phyloP scores from a whole-genome alignment of 2,888 invertebrate genomes.

The Auanema sp. region DNA sequence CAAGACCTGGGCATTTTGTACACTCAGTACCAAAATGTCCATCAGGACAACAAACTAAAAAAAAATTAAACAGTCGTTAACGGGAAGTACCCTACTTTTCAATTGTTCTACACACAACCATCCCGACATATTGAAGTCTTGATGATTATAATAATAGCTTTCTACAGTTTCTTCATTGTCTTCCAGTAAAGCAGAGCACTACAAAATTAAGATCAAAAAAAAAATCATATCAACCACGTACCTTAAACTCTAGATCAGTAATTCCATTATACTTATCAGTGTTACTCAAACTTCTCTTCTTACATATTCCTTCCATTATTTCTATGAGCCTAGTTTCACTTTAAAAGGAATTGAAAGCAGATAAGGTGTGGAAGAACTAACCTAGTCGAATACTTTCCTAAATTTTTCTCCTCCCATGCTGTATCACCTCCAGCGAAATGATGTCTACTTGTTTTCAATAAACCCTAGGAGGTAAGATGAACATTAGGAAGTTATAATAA shows the following conservation, averaged over 20 bases:
- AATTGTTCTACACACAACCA: constrained; percentile 39
- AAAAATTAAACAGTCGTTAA: background rate
- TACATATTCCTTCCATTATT: constrained; percentile 84
- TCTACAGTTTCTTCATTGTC: constrained; percentile 81
- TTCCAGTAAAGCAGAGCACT: constrained; percentile 84
- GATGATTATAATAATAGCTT: constrained; percentile 82
- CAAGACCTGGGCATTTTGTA: constrained; percentile 76
- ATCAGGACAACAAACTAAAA: constrained; percentile 79
- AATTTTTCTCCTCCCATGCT: constrained; percentile 85
- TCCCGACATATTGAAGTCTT: constrained; percentile 31
- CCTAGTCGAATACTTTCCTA: constrained; percentile 78
- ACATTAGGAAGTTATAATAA: background rate
- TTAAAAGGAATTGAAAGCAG: constrained; percentile 18
- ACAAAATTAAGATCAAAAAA: constrained; percentile 56
- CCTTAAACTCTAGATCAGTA: constrained; percentile 57
- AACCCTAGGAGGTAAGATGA: constrained; percentile 70
- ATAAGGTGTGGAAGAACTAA: constrained; percentile 18
- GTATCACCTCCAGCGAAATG: constrained; percentile 91
- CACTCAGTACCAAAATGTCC: constrained; percentile 83
- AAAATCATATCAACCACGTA: constrained; percentile 18
- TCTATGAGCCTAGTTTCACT: constrained; percentile 87
- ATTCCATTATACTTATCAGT: constrained; percentile 64
- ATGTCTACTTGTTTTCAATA: constrained; percentile 80
- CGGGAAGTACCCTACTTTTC: constrained; percentile 25
- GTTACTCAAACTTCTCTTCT: constrained; percentile 67